Evolutionary conservation across 2,888 invertebrate species (phyloP), one percentile per base, ranked within the genome.

Genomic region (Philopedon plagiatum): DNA sequence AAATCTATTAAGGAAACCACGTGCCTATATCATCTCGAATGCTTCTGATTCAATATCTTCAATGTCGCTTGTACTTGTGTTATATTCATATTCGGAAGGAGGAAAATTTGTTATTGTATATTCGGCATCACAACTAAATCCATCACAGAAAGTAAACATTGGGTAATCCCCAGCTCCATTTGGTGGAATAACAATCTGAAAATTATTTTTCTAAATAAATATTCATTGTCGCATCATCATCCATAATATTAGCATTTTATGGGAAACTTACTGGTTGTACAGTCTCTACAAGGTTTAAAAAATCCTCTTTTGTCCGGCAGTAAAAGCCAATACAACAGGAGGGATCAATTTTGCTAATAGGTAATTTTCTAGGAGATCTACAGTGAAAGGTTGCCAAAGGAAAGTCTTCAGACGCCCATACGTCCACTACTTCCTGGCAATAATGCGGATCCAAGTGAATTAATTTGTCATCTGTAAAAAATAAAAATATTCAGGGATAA

Each of bases 361-460:
- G 90, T 86, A 96, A 90, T 85, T 96, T 96, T 69, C 95, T 88
- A 26, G 96, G 96, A 21, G 94, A 93, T 75, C 92, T 89, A 83
- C 96, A 96, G 83, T 97, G 96, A 87, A 94, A 97, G 64, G 93
- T 91, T 80, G 91, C 88, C 66, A 93, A 85, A 18, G 93, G 89
- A 84, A 96, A 96, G 26, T 75, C 73, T 81, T 93, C 91, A 62
- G 91, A 89, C 80, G 92, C 91, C 87, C 91, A 91, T 0, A 94
- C 93, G 86, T 96, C 94, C 32, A 96, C 93, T 86, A 92, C 92
- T 85, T 96, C 95, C 85, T 97, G 97, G 82, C 96, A 96, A 81
- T 95, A 95, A 86, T 98, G 98, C 15, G 98, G 98, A 86, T 98
- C 98, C 78, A 98, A 87, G 82, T 96, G 95, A 79, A 98, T 95